Percentiles rank a stretch among this genome's conserved stretches.
phyloP scores from a whole-genome alignment of 1,140 invertebrate genomes.

The Bombus sylvicola region DNA sequence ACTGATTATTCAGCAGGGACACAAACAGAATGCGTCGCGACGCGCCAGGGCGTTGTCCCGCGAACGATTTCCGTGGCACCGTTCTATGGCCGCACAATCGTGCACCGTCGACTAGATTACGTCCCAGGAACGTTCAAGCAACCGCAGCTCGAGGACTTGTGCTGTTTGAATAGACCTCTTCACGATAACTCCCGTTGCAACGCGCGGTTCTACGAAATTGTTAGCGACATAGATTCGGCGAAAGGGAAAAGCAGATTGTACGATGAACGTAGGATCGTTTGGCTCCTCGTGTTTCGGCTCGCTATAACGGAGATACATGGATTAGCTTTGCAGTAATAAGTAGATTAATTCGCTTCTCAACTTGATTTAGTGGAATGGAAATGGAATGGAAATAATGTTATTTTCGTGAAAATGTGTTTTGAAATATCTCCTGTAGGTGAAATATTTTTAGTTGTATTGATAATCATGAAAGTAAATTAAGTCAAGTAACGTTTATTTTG shows the following conservation, averaged over 20 bases:
- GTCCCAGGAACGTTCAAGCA: slow-evolving; percentile 52
- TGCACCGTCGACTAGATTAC: slow-evolving; percentile 58
- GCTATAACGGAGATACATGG: background rate
- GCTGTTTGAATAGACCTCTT: slow-evolving; percentile 57
- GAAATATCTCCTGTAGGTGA: background rate
- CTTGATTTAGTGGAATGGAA: background rate
- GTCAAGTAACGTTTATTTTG: no score
- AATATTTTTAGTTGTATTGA: no score
- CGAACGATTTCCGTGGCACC: slow-evolving; percentile 55
- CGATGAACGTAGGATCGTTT: background rate
- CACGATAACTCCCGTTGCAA: slow-evolving; percentile 46
- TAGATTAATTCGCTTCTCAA: background rate
- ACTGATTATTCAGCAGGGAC: slow-evolving; percentile 7
- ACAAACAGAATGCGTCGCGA: slow-evolving; percentile 25
- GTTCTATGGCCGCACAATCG: slow-evolving; percentile 41
- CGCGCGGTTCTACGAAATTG: slow-evolving; percentile 33
- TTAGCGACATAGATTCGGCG: slow-evolving; percentile 10
- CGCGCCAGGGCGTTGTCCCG: slow-evolving; percentile 39
- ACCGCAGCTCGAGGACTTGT: slow-evolving; percentile 34
- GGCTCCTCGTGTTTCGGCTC: background rate
- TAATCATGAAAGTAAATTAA: no score
- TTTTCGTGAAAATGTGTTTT: background rate
- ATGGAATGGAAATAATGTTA: background rate
- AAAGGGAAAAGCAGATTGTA: background rate
- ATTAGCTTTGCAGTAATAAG: background rate